Evolutionary conservation across 2,888 invertebrate species (phyloP).

Genomic region (Holacanthella duospinosa): DNA sequence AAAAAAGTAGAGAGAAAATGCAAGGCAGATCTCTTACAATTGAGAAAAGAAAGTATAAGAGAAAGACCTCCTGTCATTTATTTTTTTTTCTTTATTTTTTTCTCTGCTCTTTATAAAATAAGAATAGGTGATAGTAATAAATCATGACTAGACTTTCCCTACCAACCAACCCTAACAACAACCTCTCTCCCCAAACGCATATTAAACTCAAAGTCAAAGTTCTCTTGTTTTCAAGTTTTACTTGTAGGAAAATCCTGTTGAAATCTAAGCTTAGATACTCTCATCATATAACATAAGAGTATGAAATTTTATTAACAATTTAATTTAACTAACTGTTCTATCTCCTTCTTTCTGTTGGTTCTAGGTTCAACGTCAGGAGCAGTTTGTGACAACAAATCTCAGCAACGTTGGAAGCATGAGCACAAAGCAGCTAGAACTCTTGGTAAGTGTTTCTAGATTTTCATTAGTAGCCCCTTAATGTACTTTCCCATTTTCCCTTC

Average conservation of each 20-base stretch:
- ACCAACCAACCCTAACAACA: too few species aligned
- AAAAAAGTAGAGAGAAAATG: background rate
- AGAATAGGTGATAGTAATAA: too few species aligned
- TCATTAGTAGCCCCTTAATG: conserved; percentile 72
- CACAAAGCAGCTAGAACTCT: conserved; percentile 91
- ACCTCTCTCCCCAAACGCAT: too few species aligned
- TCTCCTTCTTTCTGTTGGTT: conserved; percentile 8
- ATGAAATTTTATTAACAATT: background rate
- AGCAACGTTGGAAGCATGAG: conserved; percentile 58
- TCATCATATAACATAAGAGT: background rate
- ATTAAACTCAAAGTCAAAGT: too few species aligned
- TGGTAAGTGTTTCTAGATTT: conserved; percentile 56
- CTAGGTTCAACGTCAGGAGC: conserved; percentile 35
- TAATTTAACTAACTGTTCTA: background rate
- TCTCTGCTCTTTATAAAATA: too few species aligned
- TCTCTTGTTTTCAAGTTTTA: too few species aligned
- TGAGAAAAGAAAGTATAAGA: too few species aligned
- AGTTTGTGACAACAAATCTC: conserved; percentile 36
- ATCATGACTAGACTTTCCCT: too few species aligned
- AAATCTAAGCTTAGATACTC: background rate
- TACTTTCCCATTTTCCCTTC: conserved; percentile 5
- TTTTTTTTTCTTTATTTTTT: too few species aligned
- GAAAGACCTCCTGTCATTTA: too few species aligned
- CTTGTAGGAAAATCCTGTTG: too few species aligned
- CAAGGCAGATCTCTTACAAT: too few species aligned